phyloP scores from a whole-genome alignment of 2,113 vertebrate species.

The Petrocephalus zakoni region DNA sequence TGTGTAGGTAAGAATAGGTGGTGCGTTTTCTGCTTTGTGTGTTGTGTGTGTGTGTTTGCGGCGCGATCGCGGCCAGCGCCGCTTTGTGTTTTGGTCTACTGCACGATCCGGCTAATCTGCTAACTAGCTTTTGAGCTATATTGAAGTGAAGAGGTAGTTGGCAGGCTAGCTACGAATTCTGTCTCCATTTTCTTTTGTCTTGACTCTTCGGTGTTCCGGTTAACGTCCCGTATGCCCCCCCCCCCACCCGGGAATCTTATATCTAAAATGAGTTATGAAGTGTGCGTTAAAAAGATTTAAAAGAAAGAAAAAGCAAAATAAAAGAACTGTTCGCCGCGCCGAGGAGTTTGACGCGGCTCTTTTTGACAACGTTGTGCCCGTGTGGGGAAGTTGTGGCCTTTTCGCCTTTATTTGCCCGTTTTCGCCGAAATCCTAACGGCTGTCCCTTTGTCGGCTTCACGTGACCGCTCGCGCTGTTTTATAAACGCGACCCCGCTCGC shows the following conservation, averaged over 20 bases:
- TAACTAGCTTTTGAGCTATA: conserved; percentile 25
- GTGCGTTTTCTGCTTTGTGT: background rate
- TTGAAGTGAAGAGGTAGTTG: conserved; percentile 28
- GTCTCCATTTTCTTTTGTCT: conserved; percentile 64
- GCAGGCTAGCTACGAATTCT: conserved; percentile 27
- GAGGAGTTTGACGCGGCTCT: background rate
- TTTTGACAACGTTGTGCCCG: background rate
- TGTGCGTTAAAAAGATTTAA: background rate
- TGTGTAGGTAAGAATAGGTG: conserved; percentile 79
- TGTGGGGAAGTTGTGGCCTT: conserved; percentile 49
- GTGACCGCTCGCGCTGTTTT: conserved; percentile 23
- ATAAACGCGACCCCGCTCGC: conserved; percentile 13
- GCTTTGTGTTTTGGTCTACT: conserved; percentile 14
- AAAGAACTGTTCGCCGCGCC: background rate
- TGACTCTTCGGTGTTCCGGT: conserved; percentile 35
- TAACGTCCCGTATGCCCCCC: conserved; percentile 28
- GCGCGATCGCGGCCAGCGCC: background rate
- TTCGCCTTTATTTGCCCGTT: conserved; percentile 25
- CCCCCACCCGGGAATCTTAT: background rate
- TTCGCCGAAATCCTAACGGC: conserved; percentile 20
- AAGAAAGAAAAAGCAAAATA: background rate
- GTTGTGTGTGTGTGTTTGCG: background rate
- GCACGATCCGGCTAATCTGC: conserved; percentile 27
- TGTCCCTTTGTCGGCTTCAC: conserved; percentile 23
- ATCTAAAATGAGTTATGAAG: conserved; percentile 27